Conservation (phyloP, 1,140 invertebrate genomes). For the Leptoteleia sp. region DNA sequence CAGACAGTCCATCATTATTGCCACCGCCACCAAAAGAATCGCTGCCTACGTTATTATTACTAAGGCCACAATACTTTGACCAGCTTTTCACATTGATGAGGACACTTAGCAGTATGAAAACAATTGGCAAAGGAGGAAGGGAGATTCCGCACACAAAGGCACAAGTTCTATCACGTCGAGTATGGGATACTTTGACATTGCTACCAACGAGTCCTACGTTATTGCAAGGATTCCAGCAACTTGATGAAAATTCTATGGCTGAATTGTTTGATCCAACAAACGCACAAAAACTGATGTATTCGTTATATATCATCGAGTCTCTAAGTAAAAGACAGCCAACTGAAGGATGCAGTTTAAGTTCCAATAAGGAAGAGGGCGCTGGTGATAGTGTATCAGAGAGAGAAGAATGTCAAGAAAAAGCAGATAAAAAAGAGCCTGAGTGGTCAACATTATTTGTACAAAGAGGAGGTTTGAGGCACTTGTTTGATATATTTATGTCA, state of each 20-base stretch:
- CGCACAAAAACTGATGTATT: slow-evolving; percentile 97
- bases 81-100: slow-evolving; percentile 94
- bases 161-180: slow-evolving; percentile 90
- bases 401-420: slow-evolving; percentile 69
- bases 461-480: slow-evolving; percentile 91
- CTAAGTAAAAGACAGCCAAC: slow-evolving; percentile 77
- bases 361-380: slow-evolving; percentile 38
- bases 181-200: slow-evolving; percentile 96
- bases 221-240: slow-evolving; percentile 90
- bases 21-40: slow-evolving; percentile 90
- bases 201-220: slow-evolving; percentile 93
- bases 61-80: slow-evolving; percentile 93
- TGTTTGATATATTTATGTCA: slow-evolving; percentile 96
- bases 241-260: slow-evolving; percentile 84
- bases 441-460: slow-evolving; percentile 92
- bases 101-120: slow-evolving; percentile 91
- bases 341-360: slow-evolving; percentile 33
- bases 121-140: slow-evolving; percentile 86
- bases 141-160: slow-evolving; percentile 93
- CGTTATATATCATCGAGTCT: slow-evolving; percentile 93
- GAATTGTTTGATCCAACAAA: slow-evolving; percentile 91
- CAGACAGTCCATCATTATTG: slow-evolving; percentile 88
- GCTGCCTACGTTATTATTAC: slow-evolving; percentile 90
- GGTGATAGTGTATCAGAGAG: slow-evolving; percentile 70
- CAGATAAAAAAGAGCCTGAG: slow-evolving; percentile 72